Evolutionary conservation across 2,113 vertebrate species (phyloP).

Genomic region (Silurus asotus): DNA sequence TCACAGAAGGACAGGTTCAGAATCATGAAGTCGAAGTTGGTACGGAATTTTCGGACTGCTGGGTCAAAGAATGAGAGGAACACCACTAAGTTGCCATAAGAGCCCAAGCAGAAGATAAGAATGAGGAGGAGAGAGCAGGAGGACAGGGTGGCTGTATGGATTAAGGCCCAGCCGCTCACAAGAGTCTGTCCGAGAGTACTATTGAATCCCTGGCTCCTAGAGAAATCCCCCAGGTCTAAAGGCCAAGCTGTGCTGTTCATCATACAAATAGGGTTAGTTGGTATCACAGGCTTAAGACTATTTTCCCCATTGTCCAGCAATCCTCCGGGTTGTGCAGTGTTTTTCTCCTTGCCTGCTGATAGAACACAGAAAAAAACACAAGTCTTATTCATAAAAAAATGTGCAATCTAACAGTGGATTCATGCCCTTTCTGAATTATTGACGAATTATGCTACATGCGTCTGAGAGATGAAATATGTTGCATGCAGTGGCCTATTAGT

Average conservation of each 20-base stretch:
- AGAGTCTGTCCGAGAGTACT: slow-evolving; percentile 57
- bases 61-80: slow-evolving; percentile 96
- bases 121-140: slow-evolving; percentile 85
- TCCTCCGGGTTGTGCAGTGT: not conserved
- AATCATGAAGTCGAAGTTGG: slow-evolving; percentile 97
- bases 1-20: slow-evolving; percentile 96
- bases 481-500: not conserved
- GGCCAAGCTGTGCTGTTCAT: slow-evolving; percentile 82
- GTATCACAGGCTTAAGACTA: slow-evolving; percentile 43
- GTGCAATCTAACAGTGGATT: not conserved
- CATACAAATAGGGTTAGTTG: slow-evolving; percentile 58
- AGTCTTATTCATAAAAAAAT: not conserved
- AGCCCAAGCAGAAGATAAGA: slow-evolving; percentile 89
- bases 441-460: not conserved
- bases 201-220: slow-evolving; percentile 65
- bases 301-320: not conserved
- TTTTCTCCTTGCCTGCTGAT: not conserved
- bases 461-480: not conserved
- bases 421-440: not conserved
- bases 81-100: slow-evolving; percentile 92
- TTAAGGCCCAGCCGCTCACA: slow-evolving; percentile 68
- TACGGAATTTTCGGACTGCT: slow-evolving; percentile 91
- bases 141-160: slow-evolving; percentile 83
- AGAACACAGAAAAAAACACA: not conserved
- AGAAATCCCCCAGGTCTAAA: slow-evolving; percentile 68